A percentile compares a stretch with the other conserved stretches of the same genome.
Evolutionary conservation across 1,140 invertebrate species (phyloP).

Genomic region (Lerema accius): DNA sequence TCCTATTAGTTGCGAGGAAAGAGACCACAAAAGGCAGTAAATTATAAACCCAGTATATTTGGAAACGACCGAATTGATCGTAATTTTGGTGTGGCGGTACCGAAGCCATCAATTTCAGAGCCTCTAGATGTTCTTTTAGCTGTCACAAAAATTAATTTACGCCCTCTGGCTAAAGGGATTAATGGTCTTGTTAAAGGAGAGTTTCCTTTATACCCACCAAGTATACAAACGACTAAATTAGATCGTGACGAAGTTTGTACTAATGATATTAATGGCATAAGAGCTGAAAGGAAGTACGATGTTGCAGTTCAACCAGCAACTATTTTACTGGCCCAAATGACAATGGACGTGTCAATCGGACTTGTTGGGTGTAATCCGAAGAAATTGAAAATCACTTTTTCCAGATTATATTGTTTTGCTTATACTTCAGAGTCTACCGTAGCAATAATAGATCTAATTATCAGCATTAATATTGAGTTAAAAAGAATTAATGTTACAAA

Average conservation of each 20-base stretch:
- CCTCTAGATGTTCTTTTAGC: slow-evolving; percentile 57
- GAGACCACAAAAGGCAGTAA: slow-evolving; percentile 21
- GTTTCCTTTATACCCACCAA: slow-evolving; percentile 59
- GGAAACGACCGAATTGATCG: slow-evolving; percentile 53
- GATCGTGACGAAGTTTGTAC: slow-evolving; percentile 53
- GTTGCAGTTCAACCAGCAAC: slow-evolving; percentile 47
- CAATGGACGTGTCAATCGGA: slow-evolving; percentile 62
- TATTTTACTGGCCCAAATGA: slow-evolving; percentile 67
- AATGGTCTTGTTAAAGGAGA: slow-evolving; percentile 60
- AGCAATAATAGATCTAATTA: slow-evolving; percentile 48
- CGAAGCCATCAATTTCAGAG: slow-evolving; percentile 37
- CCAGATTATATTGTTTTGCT: slow-evolving; percentile 58
- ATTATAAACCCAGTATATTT: slow-evolving; percentile 43
- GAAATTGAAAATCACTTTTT: slow-evolving; percentile 43
- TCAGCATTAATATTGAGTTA: slow-evolving; percentile 51
- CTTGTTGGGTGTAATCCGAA: slow-evolving; percentile 63
- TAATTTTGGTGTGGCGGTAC: slow-evolving; percentile 40
- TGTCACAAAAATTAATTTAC: slow-evolving; percentile 61
- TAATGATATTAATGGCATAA: slow-evolving; percentile 63
- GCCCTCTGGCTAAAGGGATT: slow-evolving; percentile 49
- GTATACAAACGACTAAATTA: slow-evolving; percentile 24
- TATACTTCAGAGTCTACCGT: slow-evolving; percentile 39
- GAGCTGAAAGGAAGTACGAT: slow-evolving; percentile 40
- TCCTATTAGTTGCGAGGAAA: slow-evolving; percentile 57
- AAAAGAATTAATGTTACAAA: slow-evolving; percentile 28